Base-by-base conservation (phyloP, 2,113 vertebrate species). In the Balaeniceps rex region DNA sequence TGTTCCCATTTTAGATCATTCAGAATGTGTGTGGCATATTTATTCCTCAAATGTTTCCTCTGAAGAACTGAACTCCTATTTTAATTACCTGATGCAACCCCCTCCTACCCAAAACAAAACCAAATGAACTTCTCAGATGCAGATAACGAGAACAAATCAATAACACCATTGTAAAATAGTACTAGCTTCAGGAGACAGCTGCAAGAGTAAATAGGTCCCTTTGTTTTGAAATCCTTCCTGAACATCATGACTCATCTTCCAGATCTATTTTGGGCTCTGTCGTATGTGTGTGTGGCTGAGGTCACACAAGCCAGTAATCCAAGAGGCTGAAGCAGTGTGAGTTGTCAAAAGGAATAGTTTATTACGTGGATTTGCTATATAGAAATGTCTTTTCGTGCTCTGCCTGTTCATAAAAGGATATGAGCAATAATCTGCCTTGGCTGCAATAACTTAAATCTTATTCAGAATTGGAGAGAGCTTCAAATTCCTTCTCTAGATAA, bases 181-280 rank as follows among this genome's bases (percentile, higher is more conserved):
- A 63, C 74, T 86, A 76, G 71, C 75, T 96, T 92, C 68, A 14
- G 88, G 80, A 93, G 94, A 93, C 82, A 96, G 85, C 93, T 97
- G 93, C 70, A 78, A 76, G 70, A 92, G 70, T 88, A 94, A 96
- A 96, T 96, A 82, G 71, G 85, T 96, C 55, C 92, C 95, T 94
- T 97, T 96, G 89, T 96, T 97, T 96, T 87, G 64, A 97, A 96
- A 97, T 92, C 91, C 38, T 96, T 97, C 92, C 89, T 94, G 96
- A 94, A 71, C 82, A 91, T 79, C 83, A 80, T 97, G 97, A 97
- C 91, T 97, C 97, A 98, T 94, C 80, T 82, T 88, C 80, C 17
- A 9, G 52, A 95, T 91, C 88, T 97, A 93, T 97, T 97, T 80
- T 93, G 79, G 87, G 76, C 83, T 91, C 70, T 93, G 89, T 90